phyloP scores from a whole-genome alignment of 2,113 vertebrate genomes.

The Malurus melanocephalus region DNA sequence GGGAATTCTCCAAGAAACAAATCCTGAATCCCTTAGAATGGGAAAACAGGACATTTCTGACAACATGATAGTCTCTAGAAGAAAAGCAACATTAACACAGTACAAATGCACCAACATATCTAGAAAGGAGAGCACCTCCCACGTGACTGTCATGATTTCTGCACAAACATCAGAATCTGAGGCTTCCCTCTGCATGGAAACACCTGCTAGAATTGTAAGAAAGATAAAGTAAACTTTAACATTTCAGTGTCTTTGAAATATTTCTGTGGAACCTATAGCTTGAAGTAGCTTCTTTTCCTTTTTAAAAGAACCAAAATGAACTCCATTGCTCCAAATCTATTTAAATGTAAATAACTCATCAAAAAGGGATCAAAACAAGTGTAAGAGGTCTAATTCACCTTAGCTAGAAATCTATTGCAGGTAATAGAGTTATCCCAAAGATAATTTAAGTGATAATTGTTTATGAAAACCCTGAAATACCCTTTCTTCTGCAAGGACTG shows the following conservation, averaged over 20 bases:
- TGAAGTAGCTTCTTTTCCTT: not conserved
- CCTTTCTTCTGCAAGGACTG: not conserved
- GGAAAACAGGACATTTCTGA: not conserved
- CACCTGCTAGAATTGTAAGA: not conserved
- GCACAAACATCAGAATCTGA: not conserved
- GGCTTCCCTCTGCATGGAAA: not conserved
- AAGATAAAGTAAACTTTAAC: not conserved
- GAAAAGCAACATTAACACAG: not conserved
- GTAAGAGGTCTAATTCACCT: not conserved
- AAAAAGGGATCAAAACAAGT: not conserved
- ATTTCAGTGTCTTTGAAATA: not conserved
- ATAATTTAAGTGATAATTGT: not conserved
- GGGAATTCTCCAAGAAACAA: not conserved
- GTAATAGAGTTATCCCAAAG: not conserved
- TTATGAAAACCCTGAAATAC: not conserved
- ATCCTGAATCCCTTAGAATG: rapidly evolving
- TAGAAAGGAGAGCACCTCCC: not conserved
- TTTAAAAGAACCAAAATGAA: not conserved
- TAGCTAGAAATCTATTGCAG: not conserved
- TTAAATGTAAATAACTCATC: slow-evolving; percentile 11
- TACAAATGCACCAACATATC: rapidly evolving
- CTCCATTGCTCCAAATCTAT: not conserved
- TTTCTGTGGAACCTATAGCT: not conserved
- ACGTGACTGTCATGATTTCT: not conserved
- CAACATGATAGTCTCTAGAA: not conserved